Base-by-base conservation (phyloP, 2,113 vertebrate genomes). In the Arizona elegans region DNA sequence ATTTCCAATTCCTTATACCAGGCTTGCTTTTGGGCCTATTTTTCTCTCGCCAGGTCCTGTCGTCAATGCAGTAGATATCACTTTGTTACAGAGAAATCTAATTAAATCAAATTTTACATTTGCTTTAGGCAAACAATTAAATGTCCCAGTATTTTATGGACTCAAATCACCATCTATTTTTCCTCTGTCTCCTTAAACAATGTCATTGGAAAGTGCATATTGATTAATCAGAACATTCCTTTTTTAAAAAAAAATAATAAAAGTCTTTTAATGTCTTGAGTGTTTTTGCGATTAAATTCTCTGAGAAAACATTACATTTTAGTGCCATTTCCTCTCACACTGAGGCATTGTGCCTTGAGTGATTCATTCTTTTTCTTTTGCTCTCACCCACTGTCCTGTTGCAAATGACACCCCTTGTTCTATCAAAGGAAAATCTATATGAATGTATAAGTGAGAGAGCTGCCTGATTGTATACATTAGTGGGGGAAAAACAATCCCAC, bases 391-490 rank as follows among this genome's bases (percentile, higher is more conserved):
- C 17, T 9, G 1, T 88, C 17, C 94, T 0, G 8, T 38, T 21
- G 6, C 29, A 29, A 5, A 87, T 92, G 38, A 26, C 13, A 29
- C 62, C 17, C 53, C 24, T 52, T 81, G 29, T 50, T 0, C 92
- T 96, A 95, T 93, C 59, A 94, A 90, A 62, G 54, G 70, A 92
- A 95, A 92, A 91, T 75, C 86, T 58, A 8, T 96, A 88, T 1
- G 89, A 93, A 92, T 95, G 92, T 92, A 13, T 95, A 95, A 88
- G 92, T 95, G 94, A 91, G 93, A 94, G 56, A 23, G n/a, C 53
- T 96, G 95, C 93, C 89, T 96, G 91, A 88, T 94, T 65, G 86
- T 93, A 90, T 95, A 95, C 94, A 95, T 86, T 96, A 94, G 92
- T 89, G 86, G 86, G 89, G 90, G 92, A 95, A 7, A 95, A 93